Conservation (phyloP, 2,113 vertebrate species). For the Bubalus kerabau region DNA sequence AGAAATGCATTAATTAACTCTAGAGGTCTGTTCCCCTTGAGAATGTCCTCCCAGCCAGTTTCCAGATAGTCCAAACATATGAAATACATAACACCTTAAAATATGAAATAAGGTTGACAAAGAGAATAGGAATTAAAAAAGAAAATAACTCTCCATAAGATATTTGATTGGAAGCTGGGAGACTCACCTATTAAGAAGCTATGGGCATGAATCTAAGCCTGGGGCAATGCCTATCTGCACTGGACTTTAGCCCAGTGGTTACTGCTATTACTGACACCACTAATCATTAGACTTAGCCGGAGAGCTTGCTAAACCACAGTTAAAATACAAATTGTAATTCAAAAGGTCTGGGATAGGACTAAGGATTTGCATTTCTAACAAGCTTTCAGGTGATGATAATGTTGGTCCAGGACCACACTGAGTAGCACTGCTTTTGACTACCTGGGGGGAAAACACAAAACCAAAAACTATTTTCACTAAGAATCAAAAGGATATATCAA, state of each 20-base stretch:
- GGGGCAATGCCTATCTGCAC: not conserved
- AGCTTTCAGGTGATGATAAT: not conserved
- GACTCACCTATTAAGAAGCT: not conserved
- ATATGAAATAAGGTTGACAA: not conserved
- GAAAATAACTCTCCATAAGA: not conserved
- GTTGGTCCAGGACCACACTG: not conserved
- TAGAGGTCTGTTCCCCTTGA: not conserved
- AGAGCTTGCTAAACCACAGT: not conserved
- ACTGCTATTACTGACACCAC: not conserved
- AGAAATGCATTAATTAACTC: not conserved
- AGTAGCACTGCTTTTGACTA: not conserved
- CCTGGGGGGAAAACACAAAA: not conserved
- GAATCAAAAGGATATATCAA: not conserved
- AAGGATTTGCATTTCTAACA: not conserved
- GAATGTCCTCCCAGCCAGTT: not conserved
- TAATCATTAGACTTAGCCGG: not conserved
- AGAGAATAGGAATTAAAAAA: not conserved
- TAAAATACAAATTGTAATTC: not conserved
- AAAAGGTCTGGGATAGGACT: not conserved
- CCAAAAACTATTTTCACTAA: not conserved
- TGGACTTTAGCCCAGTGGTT: not conserved
- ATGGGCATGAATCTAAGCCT: not conserved
- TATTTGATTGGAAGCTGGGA: not conserved
- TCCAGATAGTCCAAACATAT: not conserved
- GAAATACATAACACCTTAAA: not conserved